phyloP scores from a whole-genome alignment of 2,113 vertebrate genomes.

The Syngnathus floridae region DNA sequence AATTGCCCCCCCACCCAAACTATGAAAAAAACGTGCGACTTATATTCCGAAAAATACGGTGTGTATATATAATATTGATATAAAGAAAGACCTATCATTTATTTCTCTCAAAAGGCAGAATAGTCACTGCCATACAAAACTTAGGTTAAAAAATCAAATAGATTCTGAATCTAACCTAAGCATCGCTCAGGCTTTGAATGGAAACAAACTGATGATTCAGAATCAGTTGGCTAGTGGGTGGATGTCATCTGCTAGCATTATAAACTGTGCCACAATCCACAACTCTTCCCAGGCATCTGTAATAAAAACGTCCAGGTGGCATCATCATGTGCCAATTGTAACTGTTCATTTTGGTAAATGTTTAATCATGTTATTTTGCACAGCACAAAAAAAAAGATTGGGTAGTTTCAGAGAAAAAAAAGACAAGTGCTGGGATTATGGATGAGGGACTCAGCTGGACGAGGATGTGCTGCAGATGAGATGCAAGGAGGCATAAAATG shows the following conservation, averaged over 20 bases:
- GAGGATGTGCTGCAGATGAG: constrained; percentile 41
- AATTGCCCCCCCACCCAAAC: too few species aligned
- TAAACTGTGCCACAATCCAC: background rate
- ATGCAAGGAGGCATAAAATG: constrained; percentile 47
- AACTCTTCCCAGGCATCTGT: background rate
- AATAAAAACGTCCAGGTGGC: background rate
- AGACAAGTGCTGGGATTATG: background rate
- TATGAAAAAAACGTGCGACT: too few species aligned
- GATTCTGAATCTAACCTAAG: background rate
- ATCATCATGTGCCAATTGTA: background rate
- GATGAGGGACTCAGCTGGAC: constrained; percentile 46
- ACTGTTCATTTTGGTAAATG: background rate
- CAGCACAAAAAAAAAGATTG: background rate
- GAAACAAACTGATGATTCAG: background rate
- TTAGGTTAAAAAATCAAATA: too few species aligned
- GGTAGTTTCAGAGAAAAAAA: background rate
- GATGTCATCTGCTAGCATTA: background rate
- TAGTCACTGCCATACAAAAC: too few species aligned
- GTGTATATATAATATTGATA: too few species aligned
- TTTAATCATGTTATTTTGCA: background rate
- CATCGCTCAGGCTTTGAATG: background rate
- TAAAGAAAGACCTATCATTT: too few species aligned
- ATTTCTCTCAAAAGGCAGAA: too few species aligned
- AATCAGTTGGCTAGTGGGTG: constrained; percentile 1
- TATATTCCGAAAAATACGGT: too few species aligned